These are phyloP conservation scores for Macrotus californicus DNA, from an alignment of 2,113 vertebrate species.

Conservation along the genomic window DNA sequence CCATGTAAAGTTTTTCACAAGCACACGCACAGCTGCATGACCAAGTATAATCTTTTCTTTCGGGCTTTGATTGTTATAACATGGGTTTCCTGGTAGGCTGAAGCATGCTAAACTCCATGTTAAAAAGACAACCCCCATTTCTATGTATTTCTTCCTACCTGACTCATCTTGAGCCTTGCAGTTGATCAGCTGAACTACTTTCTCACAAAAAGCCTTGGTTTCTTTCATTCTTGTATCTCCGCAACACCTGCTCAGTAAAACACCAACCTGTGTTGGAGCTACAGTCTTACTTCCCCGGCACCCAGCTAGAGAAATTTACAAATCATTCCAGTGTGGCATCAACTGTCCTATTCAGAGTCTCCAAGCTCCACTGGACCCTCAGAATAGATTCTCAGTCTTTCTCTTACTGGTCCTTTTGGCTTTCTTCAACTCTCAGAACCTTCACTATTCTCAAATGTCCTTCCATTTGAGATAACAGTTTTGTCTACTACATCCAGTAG, in stretches of 20 bases:
- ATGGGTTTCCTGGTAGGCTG: not conserved
- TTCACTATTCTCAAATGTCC: not conserved
- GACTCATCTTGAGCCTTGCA: not conserved
- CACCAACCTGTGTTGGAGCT: not conserved
- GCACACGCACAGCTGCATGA: not conserved
- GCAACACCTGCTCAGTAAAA: not conserved
- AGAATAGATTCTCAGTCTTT: not conserved
- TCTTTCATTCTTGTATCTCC: not conserved
- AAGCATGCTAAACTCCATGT: not conserved
- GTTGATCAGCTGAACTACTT: not conserved
- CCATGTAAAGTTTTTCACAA: not conserved
- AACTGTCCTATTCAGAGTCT: not conserved
- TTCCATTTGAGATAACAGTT: not conserved
- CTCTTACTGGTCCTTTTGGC: not conserved
- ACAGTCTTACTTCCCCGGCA: not conserved
- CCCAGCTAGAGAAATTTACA: not conserved
- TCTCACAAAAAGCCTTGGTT: not conserved
- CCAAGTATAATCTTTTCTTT: not conserved
- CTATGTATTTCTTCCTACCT: not conserved
- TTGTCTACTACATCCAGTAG: not conserved
- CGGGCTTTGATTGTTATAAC: not conserved
- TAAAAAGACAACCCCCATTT: not conserved
- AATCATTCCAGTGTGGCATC: not conserved
- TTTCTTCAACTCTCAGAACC: not conserved
- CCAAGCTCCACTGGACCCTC: not conserved